Conservation (phyloP, 2,888 invertebrate genomes). For the Mycalesis mineus region DNA sequence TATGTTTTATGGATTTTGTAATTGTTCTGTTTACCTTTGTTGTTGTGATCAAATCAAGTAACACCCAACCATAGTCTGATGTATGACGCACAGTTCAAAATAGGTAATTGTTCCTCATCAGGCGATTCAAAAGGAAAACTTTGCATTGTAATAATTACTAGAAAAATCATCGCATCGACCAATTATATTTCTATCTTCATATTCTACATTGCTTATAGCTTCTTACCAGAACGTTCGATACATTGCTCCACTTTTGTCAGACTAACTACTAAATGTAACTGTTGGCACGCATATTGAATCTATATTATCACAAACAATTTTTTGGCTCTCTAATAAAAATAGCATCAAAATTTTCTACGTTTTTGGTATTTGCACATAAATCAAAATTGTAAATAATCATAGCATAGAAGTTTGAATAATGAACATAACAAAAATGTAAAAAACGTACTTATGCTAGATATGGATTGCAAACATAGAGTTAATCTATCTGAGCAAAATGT, state of each 20-base stretch:
- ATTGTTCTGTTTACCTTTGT: constrained; percentile 10
- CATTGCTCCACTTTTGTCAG: constrained; percentile 9
- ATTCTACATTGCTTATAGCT: constrained; percentile 1
- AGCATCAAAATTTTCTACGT: neutral
- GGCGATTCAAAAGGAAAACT: constrained; percentile 5
- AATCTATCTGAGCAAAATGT: neutral
- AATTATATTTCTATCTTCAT: neutral
- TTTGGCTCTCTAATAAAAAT: constrained; percentile 6
- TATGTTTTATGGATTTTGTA: constrained; percentile 14
- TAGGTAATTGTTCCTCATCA: neutral
- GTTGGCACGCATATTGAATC: constrained; percentile 12
- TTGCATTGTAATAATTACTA: neutral
- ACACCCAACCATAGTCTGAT: neutral
- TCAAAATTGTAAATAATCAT: too few relatives aligned
- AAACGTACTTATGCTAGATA: neutral
- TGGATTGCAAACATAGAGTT: neutral
- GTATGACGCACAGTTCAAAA: neutral
- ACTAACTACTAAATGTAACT: neutral
- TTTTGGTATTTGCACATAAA: neutral
- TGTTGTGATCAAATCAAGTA: neutral
- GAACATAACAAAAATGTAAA: too few relatives aligned
- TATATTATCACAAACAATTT: constrained; percentile 1
- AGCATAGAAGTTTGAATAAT: too few relatives aligned
- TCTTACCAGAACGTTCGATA: constrained; percentile 16
- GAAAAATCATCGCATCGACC: neutral